Percentiles rank a stretch among this genome's conserved stretches.
Conservation (phyloP, 2,888 invertebrate species). For the Yponomeuta cagnagella region DNA sequence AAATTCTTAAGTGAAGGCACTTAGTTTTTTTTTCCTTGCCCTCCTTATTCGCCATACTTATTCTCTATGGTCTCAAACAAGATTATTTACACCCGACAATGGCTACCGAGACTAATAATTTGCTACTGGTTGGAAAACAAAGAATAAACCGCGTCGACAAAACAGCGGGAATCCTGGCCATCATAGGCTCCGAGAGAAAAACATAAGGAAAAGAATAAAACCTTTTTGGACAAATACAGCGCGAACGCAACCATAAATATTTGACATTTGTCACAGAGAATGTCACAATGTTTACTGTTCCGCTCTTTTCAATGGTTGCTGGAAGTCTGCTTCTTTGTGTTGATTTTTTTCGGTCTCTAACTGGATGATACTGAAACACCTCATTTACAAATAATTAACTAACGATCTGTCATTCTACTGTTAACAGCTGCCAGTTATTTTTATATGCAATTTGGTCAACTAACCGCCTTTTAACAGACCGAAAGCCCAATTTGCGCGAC, state of each 20-base stretch:
- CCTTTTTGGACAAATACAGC: conserved; percentile 52
- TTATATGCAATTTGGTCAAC: too few relatives aligned
- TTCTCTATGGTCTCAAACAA: conserved; percentile 23
- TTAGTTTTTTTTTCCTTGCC: not conserved
- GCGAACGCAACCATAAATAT: not conserved
- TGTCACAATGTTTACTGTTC: conserved; percentile 1
- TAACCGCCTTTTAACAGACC: too few relatives aligned
- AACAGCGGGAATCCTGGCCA: conserved; percentile 45
- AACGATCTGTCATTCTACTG: too few relatives aligned
- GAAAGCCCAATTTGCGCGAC: too few relatives aligned
- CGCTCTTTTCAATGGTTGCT: not conserved
- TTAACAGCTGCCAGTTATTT: too few relatives aligned
- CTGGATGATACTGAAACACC: not conserved
- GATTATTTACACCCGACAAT: conserved; percentile 65
- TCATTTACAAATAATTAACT: too few relatives aligned
- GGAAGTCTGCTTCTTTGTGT: not conserved
- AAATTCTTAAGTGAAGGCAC: not conserved
- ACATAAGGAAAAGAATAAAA: conserved; percentile 23
- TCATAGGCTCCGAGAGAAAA: conserved; percentile 18
- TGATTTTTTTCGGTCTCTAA: not conserved
- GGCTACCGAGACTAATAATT: conserved; percentile 67
- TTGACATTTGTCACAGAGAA: not conserved
- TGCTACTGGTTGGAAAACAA: conserved; percentile 62
- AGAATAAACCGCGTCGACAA: conserved; percentile 30
- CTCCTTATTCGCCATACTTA: not conserved